Evolutionary conservation across 1,140 invertebrate genomes (phyloP).

Genomic region (Trichonephila inaurata): DNA sequence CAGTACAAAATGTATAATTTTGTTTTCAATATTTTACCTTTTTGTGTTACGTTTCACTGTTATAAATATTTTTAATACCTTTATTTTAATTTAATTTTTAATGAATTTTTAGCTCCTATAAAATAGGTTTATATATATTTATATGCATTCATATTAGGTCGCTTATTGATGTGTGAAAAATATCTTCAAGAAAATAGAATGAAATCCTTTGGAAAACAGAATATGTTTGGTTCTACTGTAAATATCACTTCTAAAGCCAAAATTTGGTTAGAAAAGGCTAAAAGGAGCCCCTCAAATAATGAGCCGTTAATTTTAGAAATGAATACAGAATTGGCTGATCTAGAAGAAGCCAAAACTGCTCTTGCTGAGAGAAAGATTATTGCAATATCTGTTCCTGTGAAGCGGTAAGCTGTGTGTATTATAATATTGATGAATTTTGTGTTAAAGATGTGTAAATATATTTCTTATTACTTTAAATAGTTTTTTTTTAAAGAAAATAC

Average conservation of each 20-base stretch:
- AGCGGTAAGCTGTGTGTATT: not conserved
- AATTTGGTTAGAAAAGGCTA: constrained; percentile 76
- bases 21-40: not conserved
- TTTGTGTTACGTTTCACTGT: not conserved
- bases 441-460: too few relatives aligned
- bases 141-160: constrained; percentile 43
- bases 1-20: too few relatives aligned
- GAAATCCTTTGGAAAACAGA: constrained; percentile 20
- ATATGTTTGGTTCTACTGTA: constrained; percentile 79
- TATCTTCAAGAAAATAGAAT: constrained; percentile 74
- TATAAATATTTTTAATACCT: too few relatives aligned
- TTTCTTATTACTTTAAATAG: too few relatives aligned
- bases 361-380: not conserved
- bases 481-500: too few relatives aligned
- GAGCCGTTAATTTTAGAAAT: constrained; percentile 58
- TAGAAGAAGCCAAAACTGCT: constrained; percentile 62
- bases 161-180: constrained; percentile 78
- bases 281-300: constrained; percentile 66
- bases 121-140: not conserved
- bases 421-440: not conserved
- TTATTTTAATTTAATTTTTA: not conserved
- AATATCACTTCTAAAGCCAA: constrained; percentile 79
- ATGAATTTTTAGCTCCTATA: not conserved
- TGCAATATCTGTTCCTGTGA: not conserved
- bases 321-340: constrained; percentile 67